These are phyloP conservation scores for Thymelicus acteon DNA, from an alignment of 2,888 invertebrate species.

Conservation along the genomic window DNA sequence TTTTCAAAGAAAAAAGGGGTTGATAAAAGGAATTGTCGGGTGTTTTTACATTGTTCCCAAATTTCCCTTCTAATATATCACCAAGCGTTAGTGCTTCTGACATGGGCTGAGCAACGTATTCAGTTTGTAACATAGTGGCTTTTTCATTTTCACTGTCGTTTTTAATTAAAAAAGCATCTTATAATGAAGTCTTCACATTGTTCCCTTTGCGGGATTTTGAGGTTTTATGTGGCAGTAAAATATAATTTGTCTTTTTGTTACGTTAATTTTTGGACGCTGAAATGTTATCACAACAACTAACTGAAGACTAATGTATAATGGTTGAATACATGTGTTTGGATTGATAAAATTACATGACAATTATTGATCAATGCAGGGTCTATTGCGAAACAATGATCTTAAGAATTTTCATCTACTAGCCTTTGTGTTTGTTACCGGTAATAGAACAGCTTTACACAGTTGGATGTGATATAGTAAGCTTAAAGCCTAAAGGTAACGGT, in stretches of 20 bases:
- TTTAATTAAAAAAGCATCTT: constrained; percentile 43
- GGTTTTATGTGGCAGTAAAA: constrained; percentile 36
- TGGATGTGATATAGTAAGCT: too few relatives aligned
- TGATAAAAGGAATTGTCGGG: constrained; percentile 27
- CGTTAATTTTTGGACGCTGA: background rate
- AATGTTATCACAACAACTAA: too few relatives aligned
- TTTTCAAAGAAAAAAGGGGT: background rate
- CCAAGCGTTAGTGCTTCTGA: constrained; percentile 61
- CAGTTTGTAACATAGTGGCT: constrained; percentile 49
- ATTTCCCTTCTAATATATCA: constrained; percentile 48
- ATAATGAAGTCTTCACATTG: constrained; percentile 32
- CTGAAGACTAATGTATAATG: too few relatives aligned
- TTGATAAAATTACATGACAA: too few relatives aligned
- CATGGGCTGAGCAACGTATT: constrained; percentile 51
- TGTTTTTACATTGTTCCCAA: constrained; percentile 44
- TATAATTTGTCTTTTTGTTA: constrained; percentile 35
- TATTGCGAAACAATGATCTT: too few relatives aligned
- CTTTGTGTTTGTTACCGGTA: too few relatives aligned
- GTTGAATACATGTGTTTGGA: too few relatives aligned
- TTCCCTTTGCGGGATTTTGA: constrained; percentile 22
- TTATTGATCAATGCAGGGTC: too few relatives aligned
- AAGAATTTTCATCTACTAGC: too few relatives aligned
- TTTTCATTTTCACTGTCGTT: constrained; percentile 47
- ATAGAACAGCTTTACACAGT: too few relatives aligned
- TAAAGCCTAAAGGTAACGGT: too few relatives aligned